These are phyloP conservation scores for Misgurnus anguillicaudatus DNA, from an alignment of 2,113 vertebrate species.

Conservation along the genomic window DNA sequence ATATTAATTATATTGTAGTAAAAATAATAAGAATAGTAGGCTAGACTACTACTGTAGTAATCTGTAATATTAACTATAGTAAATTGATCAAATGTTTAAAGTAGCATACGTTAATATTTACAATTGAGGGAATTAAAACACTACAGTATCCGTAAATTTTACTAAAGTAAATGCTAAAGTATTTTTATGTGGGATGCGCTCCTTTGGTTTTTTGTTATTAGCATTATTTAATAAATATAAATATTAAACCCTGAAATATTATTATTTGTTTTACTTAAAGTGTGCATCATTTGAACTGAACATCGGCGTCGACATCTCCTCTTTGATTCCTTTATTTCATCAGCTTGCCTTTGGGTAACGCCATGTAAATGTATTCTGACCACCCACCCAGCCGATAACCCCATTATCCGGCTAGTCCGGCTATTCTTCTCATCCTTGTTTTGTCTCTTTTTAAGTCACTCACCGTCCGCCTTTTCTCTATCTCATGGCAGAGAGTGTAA, in stretches of 20 bases:
- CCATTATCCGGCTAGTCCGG: constrained; percentile 51
- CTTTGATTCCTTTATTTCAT: constrained; percentile 23
- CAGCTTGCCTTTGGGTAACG: constrained; percentile 28
- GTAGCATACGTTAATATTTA: too few relatives aligned
- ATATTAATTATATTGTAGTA: too few relatives aligned
- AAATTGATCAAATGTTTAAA: too few relatives aligned
- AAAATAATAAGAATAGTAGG: too few relatives aligned
- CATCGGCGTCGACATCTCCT: neutral
- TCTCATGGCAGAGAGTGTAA: constrained; percentile 47
- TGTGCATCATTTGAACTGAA: constrained; percentile 15
- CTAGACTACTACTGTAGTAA: too few relatives aligned
- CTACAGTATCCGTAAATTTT: too few relatives aligned
- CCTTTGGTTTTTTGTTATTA: neutral
- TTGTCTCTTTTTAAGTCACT: constrained; percentile 57
- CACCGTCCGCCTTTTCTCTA: constrained; percentile 53
- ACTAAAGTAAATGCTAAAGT: too few relatives aligned
- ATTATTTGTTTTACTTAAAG: neutral
- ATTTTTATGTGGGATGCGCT: too few relatives aligned
- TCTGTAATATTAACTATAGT: too few relatives aligned
- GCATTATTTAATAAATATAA: neutral
- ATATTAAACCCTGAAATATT: neutral
- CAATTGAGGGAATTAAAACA: too few relatives aligned
- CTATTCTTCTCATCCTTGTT: constrained; percentile 43
- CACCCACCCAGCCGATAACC: constrained; percentile 57
- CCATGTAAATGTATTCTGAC: constrained; percentile 55